phyloP scores from a whole-genome alignment of 2,888 invertebrate species.

The Polydrusus cervinus region DNA sequence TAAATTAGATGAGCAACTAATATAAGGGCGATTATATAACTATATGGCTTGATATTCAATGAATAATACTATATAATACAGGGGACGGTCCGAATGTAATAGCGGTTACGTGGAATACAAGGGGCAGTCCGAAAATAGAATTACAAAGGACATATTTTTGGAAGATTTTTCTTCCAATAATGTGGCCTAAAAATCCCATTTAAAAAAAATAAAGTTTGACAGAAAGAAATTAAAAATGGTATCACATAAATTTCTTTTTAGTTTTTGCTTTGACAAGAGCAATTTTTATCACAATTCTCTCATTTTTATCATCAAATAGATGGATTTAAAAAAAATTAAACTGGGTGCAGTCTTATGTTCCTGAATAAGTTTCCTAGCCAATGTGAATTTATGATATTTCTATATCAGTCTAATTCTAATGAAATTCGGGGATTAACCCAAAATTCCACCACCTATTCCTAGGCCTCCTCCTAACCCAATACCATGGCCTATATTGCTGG shows the following conservation, averaged over 20 bases:
- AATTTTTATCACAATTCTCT: neutral
- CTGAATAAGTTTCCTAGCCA: slow-evolving; percentile 16
- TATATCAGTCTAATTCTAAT: neutral
- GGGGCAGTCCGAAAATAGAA: slow-evolving; percentile 11
- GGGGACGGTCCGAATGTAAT: slow-evolving; percentile 32
- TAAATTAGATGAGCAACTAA: slow-evolving; percentile 50
- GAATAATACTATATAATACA: slow-evolving; percentile 37
- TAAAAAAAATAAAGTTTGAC: neutral
- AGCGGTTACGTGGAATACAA: slow-evolving; percentile 14
- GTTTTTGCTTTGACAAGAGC: neutral
- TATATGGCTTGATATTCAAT: slow-evolving; percentile 34
- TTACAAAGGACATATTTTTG: neutral
- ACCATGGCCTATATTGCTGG: slow-evolving; percentile 20
- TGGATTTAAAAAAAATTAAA: neutral
- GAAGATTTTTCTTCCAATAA: too few relatives aligned
- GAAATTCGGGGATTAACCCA: neutral
- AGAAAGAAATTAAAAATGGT: neutral
- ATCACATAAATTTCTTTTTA: neutral
- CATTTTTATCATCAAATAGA: neutral
- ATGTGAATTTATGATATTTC: neutral
- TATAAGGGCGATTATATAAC: slow-evolving; percentile 24
- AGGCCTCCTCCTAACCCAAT: slow-evolving; percentile 10
- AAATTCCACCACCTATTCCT: slow-evolving; percentile 13
- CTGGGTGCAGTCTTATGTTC: slow-evolving; percentile 19
- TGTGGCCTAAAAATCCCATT: too few relatives aligned